Evolutionary conservation across 2,888 invertebrate genomes (phyloP), one percentile per base, ranked within the genome.

Genomic region (Eupithecia inturbata): DNA sequence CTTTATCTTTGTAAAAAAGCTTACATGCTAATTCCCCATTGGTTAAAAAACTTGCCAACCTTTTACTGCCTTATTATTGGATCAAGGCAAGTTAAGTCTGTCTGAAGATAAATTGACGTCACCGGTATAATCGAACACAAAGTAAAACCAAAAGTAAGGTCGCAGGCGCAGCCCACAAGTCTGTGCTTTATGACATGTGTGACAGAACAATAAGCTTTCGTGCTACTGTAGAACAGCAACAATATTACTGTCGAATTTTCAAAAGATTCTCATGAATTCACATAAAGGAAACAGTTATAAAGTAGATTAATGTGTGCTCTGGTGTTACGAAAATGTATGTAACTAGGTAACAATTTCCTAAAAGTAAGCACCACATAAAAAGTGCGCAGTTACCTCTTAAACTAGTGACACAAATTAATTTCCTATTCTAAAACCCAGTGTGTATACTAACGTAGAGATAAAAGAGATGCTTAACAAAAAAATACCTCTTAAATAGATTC

Each of bases 51-150:
- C 73, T 71, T 74, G 77, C 76, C 73, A 77, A 79, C 81, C 82
- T 85, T 81, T 84, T 85, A 85, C 85, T 79, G 78, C 80, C 68
- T 69, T 74, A 77, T 66, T 78, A 76, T 71, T 85, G 85, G 86
- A 91, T 87, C 90, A 92, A 92, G 91, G 90, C 82, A 80, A 89
- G 82, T 85, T 88, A 85, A 88, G 88, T 88, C 85, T 82, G 88
- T 88, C 84, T 83, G 85, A 86, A 83, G 83, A 86, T 84, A 86
- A 83, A 79, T 72, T 92, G 88, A 92, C 91, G 92, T 92, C 89
- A 92, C 78, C 75, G 72, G 71, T 80, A 82, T 84, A 82, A 86
- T 83, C 82, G 83, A 87, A 87, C 83, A 82, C 82, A 79, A 82
- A 84, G 87, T 87, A 88, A 87, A 88, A 84, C 84, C 78, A 81